phyloP scores from a whole-genome alignment of 2,888 invertebrate species.

The Sialis fuliginosa region DNA sequence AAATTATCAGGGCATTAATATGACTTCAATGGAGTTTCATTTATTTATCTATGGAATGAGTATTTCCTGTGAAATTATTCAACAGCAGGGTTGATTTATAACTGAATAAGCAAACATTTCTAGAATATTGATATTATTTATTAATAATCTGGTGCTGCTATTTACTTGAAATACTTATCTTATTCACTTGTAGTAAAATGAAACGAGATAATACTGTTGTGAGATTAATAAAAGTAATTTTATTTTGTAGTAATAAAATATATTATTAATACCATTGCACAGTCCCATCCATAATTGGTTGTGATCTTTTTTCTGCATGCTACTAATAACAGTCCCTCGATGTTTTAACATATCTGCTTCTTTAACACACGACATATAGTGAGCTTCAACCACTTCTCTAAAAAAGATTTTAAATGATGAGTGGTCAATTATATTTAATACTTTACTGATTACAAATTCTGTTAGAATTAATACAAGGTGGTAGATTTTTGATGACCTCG shows the following conservation, averaged over 20 bases:
- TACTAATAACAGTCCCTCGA: constrained; percentile 70
- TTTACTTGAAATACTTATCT: background rate
- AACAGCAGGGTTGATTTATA: too few species aligned
- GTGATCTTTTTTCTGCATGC: constrained; percentile 93
- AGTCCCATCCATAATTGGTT: constrained; percentile 90
- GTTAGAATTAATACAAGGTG: constrained; percentile 8
- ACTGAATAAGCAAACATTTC: too few species aligned
- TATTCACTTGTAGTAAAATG: constrained; percentile 1
- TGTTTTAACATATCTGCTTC: constrained; percentile 98
- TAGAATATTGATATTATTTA: too few species aligned
- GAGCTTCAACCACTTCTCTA: constrained; percentile 81
- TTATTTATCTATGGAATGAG: too few species aligned
- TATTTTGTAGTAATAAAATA: background rate
- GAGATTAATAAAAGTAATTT: too few species aligned
- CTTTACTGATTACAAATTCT: background rate
- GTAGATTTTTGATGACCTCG: background rate
- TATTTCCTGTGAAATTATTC: too few species aligned
- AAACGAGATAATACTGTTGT: background rate
- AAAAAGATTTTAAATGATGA: constrained; percentile 13
- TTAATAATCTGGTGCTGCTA: too few species aligned
- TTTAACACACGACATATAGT: constrained; percentile 89
- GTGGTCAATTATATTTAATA: background rate
- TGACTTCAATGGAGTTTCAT: too few species aligned
- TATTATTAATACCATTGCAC: constrained; percentile 52
- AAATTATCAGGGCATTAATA: too few species aligned